Base-by-base conservation (phyloP, 2,113 vertebrate genomes). In the Notiomystis cincta region DNA sequence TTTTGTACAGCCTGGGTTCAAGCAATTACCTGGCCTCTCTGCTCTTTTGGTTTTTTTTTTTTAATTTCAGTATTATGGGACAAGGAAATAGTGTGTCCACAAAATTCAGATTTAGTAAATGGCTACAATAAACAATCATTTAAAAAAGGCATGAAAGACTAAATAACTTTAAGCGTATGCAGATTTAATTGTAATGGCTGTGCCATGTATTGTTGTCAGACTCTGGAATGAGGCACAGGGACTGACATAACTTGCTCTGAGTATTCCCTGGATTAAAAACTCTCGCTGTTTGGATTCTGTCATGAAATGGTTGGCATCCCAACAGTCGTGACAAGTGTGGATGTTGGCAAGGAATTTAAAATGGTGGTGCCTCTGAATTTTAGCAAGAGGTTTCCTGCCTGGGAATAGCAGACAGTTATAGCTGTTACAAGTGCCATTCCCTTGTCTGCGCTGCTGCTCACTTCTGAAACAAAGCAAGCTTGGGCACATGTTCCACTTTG, bases 231-330 rank as follows among this genome's bases (percentile, higher is more conserved):
- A 92, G 40, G 38, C 2, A 0, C 50, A 64, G 64, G 13, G 27
- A 45, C 47, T 89, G 72, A 58, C 22, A 18, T 30, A 51, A 90
- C 9, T 83, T 77, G 66, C 35, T 83, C 30, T 56, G 67, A 93
- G 64, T 70, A 73, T 95, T 95, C 58, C 56, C 35, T 66, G 61
- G 51, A 69, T 90, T 72, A 70, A 42, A 93, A 92, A 58, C 35
- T 58, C 28, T 45, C 65, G 45, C 75, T 75, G 22, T 71, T 91
- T 75, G 61, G 48, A 47, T 82, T 82, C 60, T 85, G 28, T 79
- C 53, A 54, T 91, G 78, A 91, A 95, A 82, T 67, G 70, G 51
- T 72, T 94, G 94, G 90, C 84, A 91, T 87, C 85, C 48, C 82
- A 91, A 31, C 84, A 85, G 31, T 76, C 31, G 4, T 48, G 77